Evolutionary conservation across 92 coral and sea anemone genomes (phyloP), one percentile per base, ranked within the genome.

Genomic region (Zoanthus sociatus): DNA sequence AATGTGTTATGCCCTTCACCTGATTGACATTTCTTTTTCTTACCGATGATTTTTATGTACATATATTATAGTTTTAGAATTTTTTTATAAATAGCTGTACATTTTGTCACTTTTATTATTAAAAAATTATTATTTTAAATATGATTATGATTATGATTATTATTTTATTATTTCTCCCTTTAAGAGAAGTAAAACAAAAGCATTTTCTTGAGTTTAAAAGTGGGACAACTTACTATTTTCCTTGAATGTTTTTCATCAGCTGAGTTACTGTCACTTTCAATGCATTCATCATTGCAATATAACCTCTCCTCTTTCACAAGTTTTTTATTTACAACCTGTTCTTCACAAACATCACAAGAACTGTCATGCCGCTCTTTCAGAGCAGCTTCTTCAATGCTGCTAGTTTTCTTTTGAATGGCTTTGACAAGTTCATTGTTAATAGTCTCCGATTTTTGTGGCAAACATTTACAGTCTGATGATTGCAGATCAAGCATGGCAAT

Each of bases 231-330:
- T 5, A 50, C 55, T 7, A 78, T 48, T 66, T 77, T 77, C 14
- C 67, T 56, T 7, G 67, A 30, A 5, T 51, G 67, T 9, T 32
- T 77, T 21, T 32, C 47, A 11, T 31, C 7, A 55, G 11, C 4
- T 0, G 20, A 55, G 53, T 4, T 33, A 73, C 54, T 58, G 7
- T 58, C 81, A 71, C 90, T 88, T 58, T 91, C 94, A 63, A 88
- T 3, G 47, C 94, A 91, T 73, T 91, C 94, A 83, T 94, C 98
- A 77, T 94, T 93, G 89, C 95, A 94, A 68, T 88, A 94, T 44
- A 90, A 37, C 44, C 89, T 83, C n/a, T 86, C 93, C 4, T 89
- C 90, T 17, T 88, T 87, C 26, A 94, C 56, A 83, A 84, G 81
- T 21, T 77, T 90, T 55, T 94, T 92, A 66, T 90, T 87, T 64